Conservation (phyloP, 2,888 invertebrate genomes). For the Thalpophila matura region DNA sequence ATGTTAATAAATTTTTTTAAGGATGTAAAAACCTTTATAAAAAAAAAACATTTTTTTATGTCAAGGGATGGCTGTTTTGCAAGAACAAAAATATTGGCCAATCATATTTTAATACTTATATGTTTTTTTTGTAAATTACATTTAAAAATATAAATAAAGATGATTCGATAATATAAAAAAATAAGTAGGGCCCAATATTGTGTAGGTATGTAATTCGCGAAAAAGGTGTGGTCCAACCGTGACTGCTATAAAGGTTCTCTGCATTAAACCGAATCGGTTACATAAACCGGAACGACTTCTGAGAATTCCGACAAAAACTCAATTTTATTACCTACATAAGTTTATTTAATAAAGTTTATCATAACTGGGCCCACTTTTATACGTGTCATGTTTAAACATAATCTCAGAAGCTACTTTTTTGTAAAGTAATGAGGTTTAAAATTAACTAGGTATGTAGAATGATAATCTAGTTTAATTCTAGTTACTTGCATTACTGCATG, state of each 20-base stretch:
- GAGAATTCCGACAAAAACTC: conserved; percentile 41
- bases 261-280: conserved; percentile 36
- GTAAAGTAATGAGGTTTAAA: not conserved
- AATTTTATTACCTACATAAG: conserved; percentile 53
- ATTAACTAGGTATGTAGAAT: conserved; percentile 3
- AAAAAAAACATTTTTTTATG: no score
- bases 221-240: not conserved
- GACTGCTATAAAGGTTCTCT: conserved; percentile 13
- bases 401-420: not conserved
- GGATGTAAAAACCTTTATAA: no score
- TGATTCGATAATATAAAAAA: no score
- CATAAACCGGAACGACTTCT: conserved; percentile 46
- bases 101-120: no score
- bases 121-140: no score
- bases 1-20: no score
- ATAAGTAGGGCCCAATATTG: not conserved
- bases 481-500: not conserved
- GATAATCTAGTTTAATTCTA: conserved; percentile 4
- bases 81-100: no score
- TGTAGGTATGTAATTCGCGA: not conserved
- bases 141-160: no score
- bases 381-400: conserved; percentile 1
- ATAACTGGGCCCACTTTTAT: conserved; percentile 27
- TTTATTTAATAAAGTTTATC: conserved; percentile 25
- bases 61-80: no score